These are phyloP conservation scores for Caenorhabditis uteleia DNA, from an alignment of 2,888 invertebrate species.

Conservation along the genomic window DNA sequence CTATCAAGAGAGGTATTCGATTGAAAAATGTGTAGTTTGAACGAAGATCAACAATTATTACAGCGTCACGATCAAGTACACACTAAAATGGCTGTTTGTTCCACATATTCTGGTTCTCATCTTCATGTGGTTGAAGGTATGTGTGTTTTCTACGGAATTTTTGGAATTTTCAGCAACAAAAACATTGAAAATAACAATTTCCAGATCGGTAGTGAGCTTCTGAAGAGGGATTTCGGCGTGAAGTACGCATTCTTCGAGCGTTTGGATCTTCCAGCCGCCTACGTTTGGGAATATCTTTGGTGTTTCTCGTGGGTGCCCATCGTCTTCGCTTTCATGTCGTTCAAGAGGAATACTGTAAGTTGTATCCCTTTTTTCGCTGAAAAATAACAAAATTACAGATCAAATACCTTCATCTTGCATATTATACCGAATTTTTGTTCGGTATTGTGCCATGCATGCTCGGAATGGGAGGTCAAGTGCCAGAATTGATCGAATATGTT, in stretches of 20 bases:
- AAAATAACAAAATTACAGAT: slow-evolving; percentile 40
- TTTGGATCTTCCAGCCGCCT: slow-evolving; percentile 65
- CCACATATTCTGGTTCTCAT: slow-evolving; percentile 76
- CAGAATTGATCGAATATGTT: slow-evolving; percentile 63
- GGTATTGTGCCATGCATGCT: slow-evolving; percentile 61
- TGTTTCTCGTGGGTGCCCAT: slow-evolving; percentile 62
- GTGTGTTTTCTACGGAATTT: not conserved
- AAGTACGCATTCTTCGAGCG: slow-evolving; percentile 49
- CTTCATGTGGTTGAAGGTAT: slow-evolving; percentile 65
- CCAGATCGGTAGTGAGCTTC: slow-evolving; percentile 62
- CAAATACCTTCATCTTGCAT: slow-evolving; percentile 54
- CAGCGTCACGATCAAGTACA: slow-evolving; percentile 93
- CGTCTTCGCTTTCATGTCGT: slow-evolving; percentile 56
- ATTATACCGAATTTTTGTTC: slow-evolving; percentile 62
- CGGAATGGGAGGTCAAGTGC: slow-evolving; percentile 62
- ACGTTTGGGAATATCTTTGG: slow-evolving; percentile 65
- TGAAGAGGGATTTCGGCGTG: slow-evolving; percentile 45
- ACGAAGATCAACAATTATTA: slow-evolving; percentile 70
- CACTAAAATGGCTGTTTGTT: slow-evolving; percentile 91
- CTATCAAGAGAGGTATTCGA: slow-evolving; percentile 90
- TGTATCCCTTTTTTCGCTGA: slow-evolving; percentile 6
- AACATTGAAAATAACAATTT: slow-evolving; percentile 1
- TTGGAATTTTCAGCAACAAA: not conserved
- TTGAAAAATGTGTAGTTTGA: not conserved
- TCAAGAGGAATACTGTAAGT: slow-evolving; percentile 60